Conservation (phyloP, 2,113 vertebrate genomes). For the Ceyx melanurus region DNA sequence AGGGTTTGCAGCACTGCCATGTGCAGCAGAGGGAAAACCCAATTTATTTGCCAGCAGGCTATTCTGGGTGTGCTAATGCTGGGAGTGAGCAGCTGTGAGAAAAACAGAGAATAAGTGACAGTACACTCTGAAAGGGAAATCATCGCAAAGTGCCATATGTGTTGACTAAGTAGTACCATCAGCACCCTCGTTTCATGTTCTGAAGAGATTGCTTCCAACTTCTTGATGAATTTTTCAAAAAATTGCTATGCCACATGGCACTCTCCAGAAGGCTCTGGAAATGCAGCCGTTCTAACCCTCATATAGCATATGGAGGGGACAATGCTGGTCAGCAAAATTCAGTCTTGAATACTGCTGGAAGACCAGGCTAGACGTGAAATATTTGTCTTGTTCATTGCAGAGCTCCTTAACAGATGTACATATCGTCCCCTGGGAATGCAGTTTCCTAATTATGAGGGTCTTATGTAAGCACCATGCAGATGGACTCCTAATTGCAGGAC, state of each 20-base stretch:
- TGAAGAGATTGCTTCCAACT: not conserved
- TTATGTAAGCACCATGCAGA: not conserved
- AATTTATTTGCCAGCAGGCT: not conserved
- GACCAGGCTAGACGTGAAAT: not conserved
- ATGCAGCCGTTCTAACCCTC: not conserved
- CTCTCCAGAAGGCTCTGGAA: not conserved
- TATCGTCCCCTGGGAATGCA: not conserved
- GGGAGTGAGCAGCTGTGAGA: conserved; percentile 60
- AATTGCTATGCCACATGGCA: not conserved
- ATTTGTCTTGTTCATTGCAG: not conserved
- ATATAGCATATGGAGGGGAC: not conserved
- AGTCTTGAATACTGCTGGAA: not conserved
- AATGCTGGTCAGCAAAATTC: not conserved
- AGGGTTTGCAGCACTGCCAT: not conserved
- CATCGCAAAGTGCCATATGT: not conserved
- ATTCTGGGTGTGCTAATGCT: conserved; percentile 13
- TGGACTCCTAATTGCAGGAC: not conserved
- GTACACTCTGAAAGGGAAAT: conserved; percentile 48
- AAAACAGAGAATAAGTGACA: conserved; percentile 50
- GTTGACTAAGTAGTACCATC: conserved; percentile 35
- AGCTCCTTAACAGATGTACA: not conserved
- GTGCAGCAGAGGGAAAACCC: not conserved
- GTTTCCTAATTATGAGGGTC: not conserved
- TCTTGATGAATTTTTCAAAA: not conserved
- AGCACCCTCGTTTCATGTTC: not conserved